These are phyloP conservation scores for Drosophila tristis DNA, from an alignment of 1,140 invertebrate genomes.

Conservation along the genomic window DNA sequence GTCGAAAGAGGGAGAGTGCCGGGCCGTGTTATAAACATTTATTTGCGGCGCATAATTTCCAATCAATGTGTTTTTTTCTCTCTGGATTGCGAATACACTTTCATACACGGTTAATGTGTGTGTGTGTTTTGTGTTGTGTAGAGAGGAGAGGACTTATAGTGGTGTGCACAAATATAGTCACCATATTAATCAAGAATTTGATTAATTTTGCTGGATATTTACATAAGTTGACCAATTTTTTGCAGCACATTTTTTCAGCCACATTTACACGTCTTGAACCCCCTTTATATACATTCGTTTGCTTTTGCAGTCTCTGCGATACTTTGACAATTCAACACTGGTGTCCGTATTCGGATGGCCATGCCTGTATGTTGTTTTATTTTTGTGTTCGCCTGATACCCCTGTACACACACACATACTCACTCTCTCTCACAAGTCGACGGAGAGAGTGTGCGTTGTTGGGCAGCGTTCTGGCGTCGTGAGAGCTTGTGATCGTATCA, in stretches of 20 bases:
- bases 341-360: not conserved
- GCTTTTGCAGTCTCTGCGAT: too few species aligned
- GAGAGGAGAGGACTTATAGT: too few species aligned
- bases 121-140: conserved; percentile 8
- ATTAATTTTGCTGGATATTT: too few species aligned
- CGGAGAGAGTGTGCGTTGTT: not conserved
- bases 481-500: conserved; percentile 45
- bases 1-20: too few species aligned
- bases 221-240: too few species aligned
- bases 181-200: too few species aligned
- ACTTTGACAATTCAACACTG: too few species aligned
- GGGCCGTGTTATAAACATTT: conserved; percentile 43
- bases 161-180: too few species aligned
- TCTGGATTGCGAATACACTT: conserved; percentile 21
- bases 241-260: too few species aligned
- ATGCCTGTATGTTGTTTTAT: conserved; percentile 51
- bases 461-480: conserved; percentile 37
- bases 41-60: conserved; percentile 43
- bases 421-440: not conserved
- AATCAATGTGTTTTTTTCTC: conserved; percentile 25
- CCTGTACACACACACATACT: conserved; percentile 5
- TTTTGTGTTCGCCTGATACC: conserved; percentile 50
- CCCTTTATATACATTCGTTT: too few species aligned
- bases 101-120: too few species aligned
- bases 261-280: too few species aligned